Base-by-base conservation (phyloP, 1,140 invertebrate genomes). In the Leptoteleia sp. region DNA sequence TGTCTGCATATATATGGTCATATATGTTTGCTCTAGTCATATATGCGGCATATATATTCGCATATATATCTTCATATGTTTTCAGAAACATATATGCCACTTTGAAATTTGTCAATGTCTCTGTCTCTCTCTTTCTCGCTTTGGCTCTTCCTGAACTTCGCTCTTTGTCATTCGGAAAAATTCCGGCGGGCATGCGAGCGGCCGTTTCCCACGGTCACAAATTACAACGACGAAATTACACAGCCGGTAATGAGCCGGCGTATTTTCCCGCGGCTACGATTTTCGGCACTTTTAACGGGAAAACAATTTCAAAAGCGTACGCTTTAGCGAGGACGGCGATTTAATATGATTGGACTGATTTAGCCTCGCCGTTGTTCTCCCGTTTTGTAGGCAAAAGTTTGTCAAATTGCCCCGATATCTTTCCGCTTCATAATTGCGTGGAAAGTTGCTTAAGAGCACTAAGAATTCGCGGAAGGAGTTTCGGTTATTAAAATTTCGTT, bases 181-280 rank as follows among this genome's bases (percentile, higher is more conserved):
- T 57, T 61, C 47, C 54, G 22, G 52, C 22, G 40, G 17, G 47
- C 42, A 45, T 12, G 47, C 19, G 22, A 47, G 13, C 22, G 48
- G 52, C 55, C 45, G 31, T 43, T n/a, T 55, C 48, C 38, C 55
- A 47, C 55, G 59, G 77, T 83, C 79, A 83, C 72, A 79, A 83
- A 81, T 82, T 81, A 76, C 71, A 72, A 7, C n/a, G 47, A 38
- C 43, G 50, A 73, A 81, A 81, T 81, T 81, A 81, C 59, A 55
- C 62, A 40, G 17, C 1, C 29, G 29, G 50, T 76, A 82, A 81
- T 76, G 68, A 82, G 31, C 22, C 22, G 15, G 15, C 19, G 27
- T 50, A 64, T 6, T 64, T 48, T 43, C 57, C 59, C 15, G 55
- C 8, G 43, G 45, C 43, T 27, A 13, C 43, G 35, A 25, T 42